These are phyloP conservation scores for Mesembrinibis cayennensis DNA, from an alignment of 2,113 vertebrate genomes.

Conservation along the genomic window DNA sequence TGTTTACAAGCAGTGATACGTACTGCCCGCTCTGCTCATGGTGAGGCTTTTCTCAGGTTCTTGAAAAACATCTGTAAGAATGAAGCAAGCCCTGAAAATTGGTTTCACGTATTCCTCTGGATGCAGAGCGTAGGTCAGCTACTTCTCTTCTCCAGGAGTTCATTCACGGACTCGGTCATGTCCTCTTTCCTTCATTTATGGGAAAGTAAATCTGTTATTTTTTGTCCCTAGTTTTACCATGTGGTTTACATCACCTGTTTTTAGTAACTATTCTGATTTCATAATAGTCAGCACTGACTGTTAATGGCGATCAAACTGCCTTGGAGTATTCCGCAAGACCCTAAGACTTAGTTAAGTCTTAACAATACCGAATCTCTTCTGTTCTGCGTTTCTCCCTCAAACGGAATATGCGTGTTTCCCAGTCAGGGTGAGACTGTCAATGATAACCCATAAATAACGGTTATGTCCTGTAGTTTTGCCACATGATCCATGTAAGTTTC, in stretches of 20 bases:
- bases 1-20: not conserved
- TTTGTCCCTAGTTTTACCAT: not conserved
- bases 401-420: not conserved
- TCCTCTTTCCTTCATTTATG: not conserved
- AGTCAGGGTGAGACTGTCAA: not conserved
- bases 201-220: not conserved
- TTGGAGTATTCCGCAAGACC: not conserved
- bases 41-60: not conserved
- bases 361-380: not conserved
- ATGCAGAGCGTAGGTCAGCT: not conserved
- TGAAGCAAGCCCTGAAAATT: not conserved
- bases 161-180: not conserved
- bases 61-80: not conserved
- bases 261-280: not conserved
- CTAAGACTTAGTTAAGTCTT: not conserved
- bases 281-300: not conserved
- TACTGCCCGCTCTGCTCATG: not conserved
- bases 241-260: not conserved
- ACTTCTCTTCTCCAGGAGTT: not conserved
- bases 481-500: not conserved
- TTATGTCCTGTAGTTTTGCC: not conserved
- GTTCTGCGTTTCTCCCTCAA: not conserved
- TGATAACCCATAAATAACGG: not conserved
- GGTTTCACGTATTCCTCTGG: not conserved
- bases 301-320: not conserved